A percentile compares a stretch with the other conserved stretches of the same genome.
Evolutionary conservation across 2,797 vertebrate genomes (phyloP).

Genomic region (Clarias platycephalus): DNA sequence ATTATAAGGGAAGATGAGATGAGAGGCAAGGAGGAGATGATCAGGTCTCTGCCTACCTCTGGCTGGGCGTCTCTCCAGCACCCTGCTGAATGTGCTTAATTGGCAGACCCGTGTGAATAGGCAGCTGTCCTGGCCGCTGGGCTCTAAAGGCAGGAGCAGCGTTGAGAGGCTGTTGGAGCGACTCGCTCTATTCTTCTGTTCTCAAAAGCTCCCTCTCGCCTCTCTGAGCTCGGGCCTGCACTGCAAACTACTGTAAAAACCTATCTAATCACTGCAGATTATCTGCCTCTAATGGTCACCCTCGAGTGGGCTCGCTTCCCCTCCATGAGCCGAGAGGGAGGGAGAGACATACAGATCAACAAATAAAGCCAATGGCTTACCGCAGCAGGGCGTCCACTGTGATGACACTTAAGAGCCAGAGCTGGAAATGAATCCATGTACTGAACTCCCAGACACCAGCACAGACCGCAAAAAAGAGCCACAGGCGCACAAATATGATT

Average conservation of each 20-base stretch:
- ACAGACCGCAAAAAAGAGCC: constrained; percentile 47
- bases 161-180: constrained; percentile 61
- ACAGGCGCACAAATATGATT: constrained; percentile 43
- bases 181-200: constrained; percentile 63
- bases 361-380: constrained; percentile 69
- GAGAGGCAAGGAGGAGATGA: constrained; percentile 48
- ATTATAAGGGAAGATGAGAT: constrained; percentile 46
- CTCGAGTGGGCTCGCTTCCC: constrained; percentile 68
- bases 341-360: constrained; percentile 66
- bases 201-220: constrained; percentile 55
- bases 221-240: constrained; percentile 43
- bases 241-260: constrained; percentile 61
- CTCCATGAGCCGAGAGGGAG: constrained; percentile 58
- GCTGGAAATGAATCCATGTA: constrained; percentile 65
- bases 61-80: constrained; percentile 62
- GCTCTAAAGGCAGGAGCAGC: constrained; percentile 66
- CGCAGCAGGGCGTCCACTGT: constrained; percentile 50
- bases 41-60: constrained; percentile 50
- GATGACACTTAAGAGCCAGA: constrained; percentile 53
- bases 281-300: constrained; percentile 75
- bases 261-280: constrained; percentile 78
- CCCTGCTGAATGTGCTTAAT: constrained; percentile 91
- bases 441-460: constrained; percentile 63
- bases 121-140: constrained; percentile 85
- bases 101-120: constrained; percentile 81